A percentile compares a stretch with the other conserved stretches of the same genome.
These are phyloP conservation scores for Yponomeuta sedellus DNA, from an alignment of 2,888 invertebrate genomes.

Conservation along the genomic window DNA sequence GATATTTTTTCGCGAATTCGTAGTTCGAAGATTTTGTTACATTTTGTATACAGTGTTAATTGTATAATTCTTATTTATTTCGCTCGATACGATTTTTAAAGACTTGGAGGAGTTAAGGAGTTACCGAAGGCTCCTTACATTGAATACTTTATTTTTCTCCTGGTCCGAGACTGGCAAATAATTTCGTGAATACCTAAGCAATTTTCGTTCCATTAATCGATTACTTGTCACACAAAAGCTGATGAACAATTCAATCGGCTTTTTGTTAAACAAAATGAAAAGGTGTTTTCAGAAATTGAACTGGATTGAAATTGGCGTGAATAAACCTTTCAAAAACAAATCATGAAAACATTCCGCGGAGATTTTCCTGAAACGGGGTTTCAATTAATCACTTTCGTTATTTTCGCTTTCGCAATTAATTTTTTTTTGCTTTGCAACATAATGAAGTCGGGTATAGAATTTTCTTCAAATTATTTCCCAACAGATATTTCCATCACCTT, in stretches of 20 bases:
- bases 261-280: not conserved
- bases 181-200: too few species aligned
- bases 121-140: too few species aligned
- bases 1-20: too few species aligned
- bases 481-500: too few species aligned
- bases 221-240: not conserved
- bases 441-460: not conserved
- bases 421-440: not conserved
- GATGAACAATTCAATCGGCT: not conserved
- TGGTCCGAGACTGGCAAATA: too few species aligned
- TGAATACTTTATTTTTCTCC: too few species aligned
- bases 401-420: not conserved
- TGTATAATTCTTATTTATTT: too few species aligned
- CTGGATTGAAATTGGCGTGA: not conserved
- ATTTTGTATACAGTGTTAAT: too few species aligned
- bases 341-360: not conserved
- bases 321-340: not conserved
- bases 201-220: not conserved
- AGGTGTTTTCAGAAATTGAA: not conserved
- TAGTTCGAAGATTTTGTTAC: too few species aligned
- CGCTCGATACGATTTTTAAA: too few species aligned
- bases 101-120: too few species aligned
- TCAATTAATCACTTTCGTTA: conserved; percentile 1
- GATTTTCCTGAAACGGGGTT: not conserved
- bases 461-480: too few species aligned